These are phyloP conservation scores for Halcyon leucocephala DNA, from an alignment of 2,797 vertebrate species.

Conservation along the genomic window DNA sequence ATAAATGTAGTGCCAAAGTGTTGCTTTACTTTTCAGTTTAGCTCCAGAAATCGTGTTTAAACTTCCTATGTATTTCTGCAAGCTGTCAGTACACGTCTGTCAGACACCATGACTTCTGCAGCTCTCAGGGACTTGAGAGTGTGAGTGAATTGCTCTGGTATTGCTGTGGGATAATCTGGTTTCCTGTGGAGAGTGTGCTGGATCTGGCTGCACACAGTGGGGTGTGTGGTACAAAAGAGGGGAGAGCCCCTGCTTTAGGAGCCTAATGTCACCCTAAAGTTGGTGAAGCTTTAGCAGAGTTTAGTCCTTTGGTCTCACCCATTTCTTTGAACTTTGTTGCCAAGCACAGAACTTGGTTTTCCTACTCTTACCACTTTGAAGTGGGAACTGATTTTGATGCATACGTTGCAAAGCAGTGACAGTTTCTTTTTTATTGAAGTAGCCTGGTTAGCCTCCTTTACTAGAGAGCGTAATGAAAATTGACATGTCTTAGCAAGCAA, in stretches of 20 bases:
- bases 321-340: neutral
- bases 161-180: neutral
- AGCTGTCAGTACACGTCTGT: neutral
- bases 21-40: neutral
- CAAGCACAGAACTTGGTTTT: neutral
- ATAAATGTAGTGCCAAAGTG: neutral
- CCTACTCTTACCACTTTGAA: neutral
- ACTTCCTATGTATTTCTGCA: neutral
- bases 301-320: neutral
- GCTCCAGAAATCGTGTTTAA: neutral
- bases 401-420: neutral
- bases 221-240: neutral
- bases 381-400: neutral
- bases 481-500: neutral
- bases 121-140: neutral
- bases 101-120: neutral
- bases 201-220: neutral
- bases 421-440: neutral
- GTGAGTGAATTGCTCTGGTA: neutral
- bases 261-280: neutral
- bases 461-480: neutral
- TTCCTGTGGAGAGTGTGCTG: fast-evolving
- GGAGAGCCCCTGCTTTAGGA: neutral
- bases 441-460: neutral
- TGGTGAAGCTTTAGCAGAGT: neutral